Conservation (phyloP, 1,140 invertebrate species). For the Megalopta genalis region DNA sequence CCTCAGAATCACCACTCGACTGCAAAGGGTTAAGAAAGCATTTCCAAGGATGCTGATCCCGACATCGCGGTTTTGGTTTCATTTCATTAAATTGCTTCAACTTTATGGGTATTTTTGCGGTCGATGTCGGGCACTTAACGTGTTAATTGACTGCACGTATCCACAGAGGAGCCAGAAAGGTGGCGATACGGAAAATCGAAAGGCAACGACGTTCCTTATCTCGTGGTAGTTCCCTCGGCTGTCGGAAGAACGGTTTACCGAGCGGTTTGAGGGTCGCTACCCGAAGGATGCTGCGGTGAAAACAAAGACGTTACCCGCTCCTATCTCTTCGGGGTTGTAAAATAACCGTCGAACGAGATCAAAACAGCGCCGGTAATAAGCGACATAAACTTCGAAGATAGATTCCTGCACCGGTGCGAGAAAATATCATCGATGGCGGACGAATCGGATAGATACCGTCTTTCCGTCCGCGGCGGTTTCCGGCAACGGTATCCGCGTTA, state of each 20-base stretch:
- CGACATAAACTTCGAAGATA: constrained; percentile 74
- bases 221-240: constrained; percentile 28
- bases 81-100: too few species aligned
- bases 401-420: constrained; percentile 63
- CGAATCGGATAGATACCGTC: constrained; percentile 19
- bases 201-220: constrained; percentile 54
- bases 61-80: too few species aligned
- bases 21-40: too few species aligned
- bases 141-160: too few species aligned
- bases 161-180: constrained; percentile 6
- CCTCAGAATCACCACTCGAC: too few species aligned
- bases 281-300: constrained; percentile 72
- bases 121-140: too few species aligned
- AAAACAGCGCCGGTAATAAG: constrained; percentile 73
- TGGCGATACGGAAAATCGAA: constrained; percentile 49
- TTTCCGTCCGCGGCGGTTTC: background rate
- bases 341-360: constrained; percentile 78
- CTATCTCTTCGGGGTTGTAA: constrained; percentile 79
- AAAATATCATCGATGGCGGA: constrained; percentile 70
- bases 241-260: constrained; percentile 29
- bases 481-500: background rate
- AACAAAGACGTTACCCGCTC: constrained; percentile 78
- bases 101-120: too few species aligned
- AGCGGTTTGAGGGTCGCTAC: constrained; percentile 51
- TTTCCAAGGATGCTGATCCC: too few species aligned